A percentile compares a stretch with the other conserved stretches of the same genome.
phyloP scores from a whole-genome alignment of 92 coral and sea anemone genomes.

The Umimayanthus kanabou region DNA sequence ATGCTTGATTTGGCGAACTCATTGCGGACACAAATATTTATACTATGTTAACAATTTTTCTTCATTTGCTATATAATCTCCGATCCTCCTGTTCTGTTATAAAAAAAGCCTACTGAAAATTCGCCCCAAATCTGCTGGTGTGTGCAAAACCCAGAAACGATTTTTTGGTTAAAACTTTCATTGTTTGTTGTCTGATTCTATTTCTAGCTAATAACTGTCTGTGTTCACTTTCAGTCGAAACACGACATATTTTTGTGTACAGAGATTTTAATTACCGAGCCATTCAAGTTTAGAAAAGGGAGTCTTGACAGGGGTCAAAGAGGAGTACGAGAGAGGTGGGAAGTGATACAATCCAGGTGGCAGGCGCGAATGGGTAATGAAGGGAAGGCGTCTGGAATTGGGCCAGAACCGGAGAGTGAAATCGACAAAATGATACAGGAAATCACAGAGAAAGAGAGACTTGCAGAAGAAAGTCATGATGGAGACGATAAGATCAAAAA shows the following conservation, averaged over 20 bases:
- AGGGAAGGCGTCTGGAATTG: constrained; percentile 23
- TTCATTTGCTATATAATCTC: neutral
- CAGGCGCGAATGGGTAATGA: constrained; percentile 3
- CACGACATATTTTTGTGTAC: neutral
- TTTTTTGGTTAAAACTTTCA: constrained; percentile 2
- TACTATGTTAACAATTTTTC: too few species aligned
- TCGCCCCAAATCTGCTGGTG: constrained; percentile 6
- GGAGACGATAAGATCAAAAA: neutral
- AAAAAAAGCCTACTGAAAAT: constrained; percentile 3
- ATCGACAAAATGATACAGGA: constrained; percentile 20
- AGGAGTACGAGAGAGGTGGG: constrained; percentile 25
- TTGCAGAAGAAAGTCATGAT: constrained; percentile 2
- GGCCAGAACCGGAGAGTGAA: constrained; percentile 19
- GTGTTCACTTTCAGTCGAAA: neutral
- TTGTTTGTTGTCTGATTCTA: neutral
- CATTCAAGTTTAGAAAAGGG: constrained; percentile 13
- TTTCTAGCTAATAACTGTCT: neutral
- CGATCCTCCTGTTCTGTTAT: constrained; percentile 11
- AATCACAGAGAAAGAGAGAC: constrained; percentile 18
- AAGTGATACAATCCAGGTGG: neutral
- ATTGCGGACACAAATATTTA: too few species aligned
- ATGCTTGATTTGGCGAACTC: too few species aligned
- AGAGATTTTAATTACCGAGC: neutral
- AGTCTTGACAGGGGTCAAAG: neutral
- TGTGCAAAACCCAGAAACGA: neutral